Evolutionary conservation across 2,113 vertebrate species (phyloP).

Genomic region (Columba janthina): DNA sequence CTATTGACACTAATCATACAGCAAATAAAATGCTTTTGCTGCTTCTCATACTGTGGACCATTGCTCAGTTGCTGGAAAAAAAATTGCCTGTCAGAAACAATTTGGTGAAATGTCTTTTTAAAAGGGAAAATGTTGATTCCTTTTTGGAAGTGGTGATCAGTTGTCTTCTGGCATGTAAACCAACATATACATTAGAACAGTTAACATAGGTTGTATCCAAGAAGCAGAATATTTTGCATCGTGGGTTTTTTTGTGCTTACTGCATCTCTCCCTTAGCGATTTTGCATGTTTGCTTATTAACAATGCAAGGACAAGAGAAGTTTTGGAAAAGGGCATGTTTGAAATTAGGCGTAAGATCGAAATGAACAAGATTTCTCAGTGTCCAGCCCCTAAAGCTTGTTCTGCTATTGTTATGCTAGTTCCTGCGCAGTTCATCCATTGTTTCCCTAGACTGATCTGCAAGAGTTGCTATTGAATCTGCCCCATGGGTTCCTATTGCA

Average conservation of each 20-base stretch:
- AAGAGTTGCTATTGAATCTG: neutral
- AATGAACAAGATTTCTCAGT: neutral
- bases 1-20: conserved; percentile 53
- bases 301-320: neutral
- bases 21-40: conserved; percentile 65
- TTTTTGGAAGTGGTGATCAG: neutral
- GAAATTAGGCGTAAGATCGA: neutral
- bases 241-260: neutral
- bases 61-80: conserved; percentile 33
- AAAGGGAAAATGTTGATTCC: neutral
- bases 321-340: neutral
- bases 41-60: conserved; percentile 32
- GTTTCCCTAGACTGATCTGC: neutral
- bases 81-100: neutral
- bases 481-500: neutral
- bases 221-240: neutral
- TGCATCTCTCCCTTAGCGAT: neutral
- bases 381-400: neutral
- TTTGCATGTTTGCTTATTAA: neutral
- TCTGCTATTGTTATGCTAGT: neutral
- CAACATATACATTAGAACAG: neutral
- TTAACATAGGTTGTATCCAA: neutral
- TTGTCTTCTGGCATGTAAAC: neutral
- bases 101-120: neutral
- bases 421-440: neutral